Percentiles rank a stretch among this genome's conserved stretches.
Conservation (phyloP, 2,113 vertebrate genomes). For the Gasterosteus aculeatus region DNA sequence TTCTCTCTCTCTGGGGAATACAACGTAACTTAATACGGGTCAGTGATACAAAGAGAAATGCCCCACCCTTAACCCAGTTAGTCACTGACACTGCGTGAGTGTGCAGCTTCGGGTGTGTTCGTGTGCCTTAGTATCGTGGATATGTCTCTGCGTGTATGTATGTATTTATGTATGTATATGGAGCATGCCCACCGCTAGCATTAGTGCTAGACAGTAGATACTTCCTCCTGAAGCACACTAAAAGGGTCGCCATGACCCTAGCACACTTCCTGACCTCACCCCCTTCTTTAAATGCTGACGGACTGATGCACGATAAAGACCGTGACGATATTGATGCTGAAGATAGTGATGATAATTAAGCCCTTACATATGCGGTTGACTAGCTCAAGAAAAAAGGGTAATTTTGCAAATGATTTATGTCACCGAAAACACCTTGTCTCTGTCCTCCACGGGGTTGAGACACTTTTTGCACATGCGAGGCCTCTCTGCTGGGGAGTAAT, state of each 20-base stretch:
- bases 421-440: conserved; percentile 13
- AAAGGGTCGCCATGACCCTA: conserved; percentile 38
- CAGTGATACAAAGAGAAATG: conserved; percentile 57
- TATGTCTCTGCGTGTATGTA: background rate
- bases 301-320: background rate
- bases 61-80: conserved; percentile 58
- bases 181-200: conserved; percentile 3
- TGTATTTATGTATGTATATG: conserved; percentile 1
- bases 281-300: conserved; percentile 20
- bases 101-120: conserved; percentile 22
- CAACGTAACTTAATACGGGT: conserved; percentile 63
- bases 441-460: conserved; percentile 13
- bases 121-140: conserved; percentile 7
- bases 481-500: background rate
- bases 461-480: background rate
- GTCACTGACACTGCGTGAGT: conserved; percentile 30
- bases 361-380: background rate
- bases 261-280: conserved; percentile 33
- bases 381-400: background rate
- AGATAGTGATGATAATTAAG: background rate
- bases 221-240: background rate
- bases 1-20: conserved; percentile 46
- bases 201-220: conserved; percentile 27
- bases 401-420: conserved; percentile 15
- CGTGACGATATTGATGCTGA: conserved; percentile 13